Evolutionary conservation across 2,797 vertebrate genomes (phyloP), one percentile per base, ranked within the genome.

Genomic region (Tragopan temminckii): DNA sequence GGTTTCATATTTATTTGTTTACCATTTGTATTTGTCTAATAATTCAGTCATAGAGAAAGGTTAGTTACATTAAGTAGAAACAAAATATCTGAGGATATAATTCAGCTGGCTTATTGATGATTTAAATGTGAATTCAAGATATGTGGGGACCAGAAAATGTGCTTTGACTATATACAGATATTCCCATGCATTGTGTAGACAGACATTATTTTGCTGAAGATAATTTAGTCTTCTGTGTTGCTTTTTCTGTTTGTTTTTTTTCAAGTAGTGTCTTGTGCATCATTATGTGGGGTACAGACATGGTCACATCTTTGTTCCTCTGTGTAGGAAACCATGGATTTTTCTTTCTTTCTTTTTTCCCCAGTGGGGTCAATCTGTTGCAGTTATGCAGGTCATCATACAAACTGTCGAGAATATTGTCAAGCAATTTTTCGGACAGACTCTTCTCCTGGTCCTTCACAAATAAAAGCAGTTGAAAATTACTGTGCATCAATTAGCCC

Each of bases 351-450:
- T 91, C 61, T 80, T 29, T 83, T 13, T 40, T 61, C 80, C 91
- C 7, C 90, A 99, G 99, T 99, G 99, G 99, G 99, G 71, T 99
- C 99, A 0, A 98, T 99, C 4, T 99, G 99, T 96, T 99, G 99
- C 97, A 98, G 99, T 92, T 99, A 99, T 1, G 99, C 99, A 58
- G 99, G 99, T 18, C 99, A 99, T 87, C 99, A 99, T 95, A 99
- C 99, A 23, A 99, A 99, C 97, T 99, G 99, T 86, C 97, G 99
- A 55, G 99, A 99, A 83, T 99, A 99, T 95, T 99, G 99, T 94
- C 99, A 99, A 97, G 99, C 99, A 83, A 99, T 99, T 97, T 99
- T 99, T 97, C 98, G 99, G 92, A 99, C 99, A 7, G 99, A 99
- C 97, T 99, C 99, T 4, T 99, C 99, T 57, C 99, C 99, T 80